Conservation (phyloP, 2,113 vertebrate genomes). For the Panurus biarmicus region DNA sequence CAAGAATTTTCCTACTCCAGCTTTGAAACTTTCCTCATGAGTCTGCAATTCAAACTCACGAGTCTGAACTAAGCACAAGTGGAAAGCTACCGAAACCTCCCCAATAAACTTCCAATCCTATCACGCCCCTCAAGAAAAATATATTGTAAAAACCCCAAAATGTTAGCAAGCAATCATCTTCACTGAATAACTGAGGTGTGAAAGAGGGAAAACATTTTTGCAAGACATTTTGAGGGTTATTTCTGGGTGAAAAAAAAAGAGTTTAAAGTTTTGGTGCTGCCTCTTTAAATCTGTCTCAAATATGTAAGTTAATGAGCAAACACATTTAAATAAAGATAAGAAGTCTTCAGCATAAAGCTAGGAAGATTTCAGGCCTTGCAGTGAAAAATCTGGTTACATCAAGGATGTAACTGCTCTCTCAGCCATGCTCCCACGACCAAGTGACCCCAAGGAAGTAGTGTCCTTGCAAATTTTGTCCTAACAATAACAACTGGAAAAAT, state of each 20-base stretch:
- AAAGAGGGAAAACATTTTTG: not conserved
- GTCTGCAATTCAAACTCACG: not conserved
- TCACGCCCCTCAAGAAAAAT: not conserved
- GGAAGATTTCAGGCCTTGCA: not conserved
- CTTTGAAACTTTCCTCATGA: not conserved
- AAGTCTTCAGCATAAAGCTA: not conserved
- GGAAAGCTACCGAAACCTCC: not conserved
- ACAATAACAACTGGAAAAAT: not conserved
- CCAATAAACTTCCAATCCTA: not conserved
- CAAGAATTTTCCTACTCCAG: not conserved
- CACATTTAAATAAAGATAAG: not conserved
- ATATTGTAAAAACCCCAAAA: not conserved
- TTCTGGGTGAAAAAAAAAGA: not conserved
- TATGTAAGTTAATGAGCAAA: not conserved
- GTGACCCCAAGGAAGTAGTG: not conserved
- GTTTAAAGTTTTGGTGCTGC: not conserved
- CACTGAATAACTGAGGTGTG: not conserved
- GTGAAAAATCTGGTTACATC: not conserved
- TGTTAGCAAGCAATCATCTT: not conserved
- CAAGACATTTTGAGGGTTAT: not conserved
- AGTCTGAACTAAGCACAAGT: not conserved
- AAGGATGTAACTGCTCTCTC: not conserved
- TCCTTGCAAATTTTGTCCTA: not conserved
- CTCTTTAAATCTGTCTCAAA: not conserved
- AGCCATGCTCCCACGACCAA: not conserved